phyloP scores from a whole-genome alignment of 2,888 invertebrate genomes.

The Gisinianus flammeolus region DNA sequence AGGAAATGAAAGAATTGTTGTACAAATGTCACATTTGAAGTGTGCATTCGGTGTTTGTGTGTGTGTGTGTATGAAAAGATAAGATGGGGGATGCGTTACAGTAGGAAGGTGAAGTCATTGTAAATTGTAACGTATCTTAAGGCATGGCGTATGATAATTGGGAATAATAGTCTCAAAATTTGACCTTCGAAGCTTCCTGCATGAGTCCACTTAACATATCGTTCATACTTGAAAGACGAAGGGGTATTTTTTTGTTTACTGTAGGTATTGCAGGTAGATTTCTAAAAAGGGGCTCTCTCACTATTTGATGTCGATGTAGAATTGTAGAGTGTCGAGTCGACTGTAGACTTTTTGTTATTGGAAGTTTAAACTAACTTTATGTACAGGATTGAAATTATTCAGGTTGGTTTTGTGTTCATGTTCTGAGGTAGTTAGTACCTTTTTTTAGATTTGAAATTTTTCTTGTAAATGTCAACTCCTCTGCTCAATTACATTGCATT shows the following conservation, averaged over 20 bases:
- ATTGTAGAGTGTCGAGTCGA: not conserved
- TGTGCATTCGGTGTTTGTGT: too few species aligned
- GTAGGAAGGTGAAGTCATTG: too few species aligned
- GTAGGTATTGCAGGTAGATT: not conserved
- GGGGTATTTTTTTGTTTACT: not conserved
- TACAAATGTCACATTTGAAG: too few species aligned
- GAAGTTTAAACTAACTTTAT: not conserved
- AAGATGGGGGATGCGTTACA: too few species aligned
- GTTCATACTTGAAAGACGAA: not conserved
- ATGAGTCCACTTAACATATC: constrained; percentile 1
- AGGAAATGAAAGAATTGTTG: too few species aligned
- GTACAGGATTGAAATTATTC: too few species aligned
- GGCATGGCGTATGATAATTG: not conserved
- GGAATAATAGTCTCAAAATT: constrained; percentile 12
- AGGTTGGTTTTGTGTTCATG: too few species aligned
- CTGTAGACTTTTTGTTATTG: not conserved
- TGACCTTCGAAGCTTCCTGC: constrained; percentile 22
- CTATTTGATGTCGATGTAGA: not conserved
- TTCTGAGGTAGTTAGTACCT: not conserved
- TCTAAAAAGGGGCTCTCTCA: not conserved
- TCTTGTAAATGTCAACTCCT: not conserved
- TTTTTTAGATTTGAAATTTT: too few species aligned
- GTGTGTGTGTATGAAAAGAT: too few species aligned
- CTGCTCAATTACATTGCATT: not conserved
- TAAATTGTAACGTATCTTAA: not conserved